Base-by-base conservation (phyloP, 2,888 invertebrate species). In the Aphodius granarius region DNA sequence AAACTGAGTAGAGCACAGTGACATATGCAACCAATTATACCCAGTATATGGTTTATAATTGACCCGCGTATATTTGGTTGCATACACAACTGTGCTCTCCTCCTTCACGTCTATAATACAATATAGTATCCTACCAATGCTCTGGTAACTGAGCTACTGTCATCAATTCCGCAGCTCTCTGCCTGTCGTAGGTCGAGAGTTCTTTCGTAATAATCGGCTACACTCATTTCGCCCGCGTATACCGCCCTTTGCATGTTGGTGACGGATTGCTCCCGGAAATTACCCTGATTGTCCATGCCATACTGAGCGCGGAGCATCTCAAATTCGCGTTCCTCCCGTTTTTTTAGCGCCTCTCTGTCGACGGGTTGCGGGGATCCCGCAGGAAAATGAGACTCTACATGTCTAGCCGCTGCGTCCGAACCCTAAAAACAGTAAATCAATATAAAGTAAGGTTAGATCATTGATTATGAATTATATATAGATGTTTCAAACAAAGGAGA, bases 201-300 rank as follows among this genome's bases (percentile, higher is more conserved):
- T 62, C 94, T 89, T 84, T 95, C 94, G 84, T 96, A 95, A 87
- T 94, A 96, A 82, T 96, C 94, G 15, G 94, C 92, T 0, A 95
- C 94, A 4, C 94, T 93, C 88, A 97, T 92, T 83, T 95, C 94
- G 9, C 96, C 96, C 72, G 93, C 93, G 86, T 94, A 94, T 63
- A 96, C 96, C 63, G 96, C 96, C 43, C 94, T 89, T 86, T 94
- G 94, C 88, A 96, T 91, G 83, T 94, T 94, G 78, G 92, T 92
- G 16, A 94, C 92, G 19, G 94, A 94, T 78, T 95, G 93, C 82
- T 94, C 93, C 70, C 92, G 88, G 86, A 93, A 95, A 82, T 94
- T 94, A 5, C 94, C 94, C 82, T 95, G 94, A 84, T 94, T 94
- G 84, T 95, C 95, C 96, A 96, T 96, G 0, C 96, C 96, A 83